Evolutionary conservation across 2,797 vertebrate species (phyloP).

Genomic region (Chaunax sp.): DNA sequence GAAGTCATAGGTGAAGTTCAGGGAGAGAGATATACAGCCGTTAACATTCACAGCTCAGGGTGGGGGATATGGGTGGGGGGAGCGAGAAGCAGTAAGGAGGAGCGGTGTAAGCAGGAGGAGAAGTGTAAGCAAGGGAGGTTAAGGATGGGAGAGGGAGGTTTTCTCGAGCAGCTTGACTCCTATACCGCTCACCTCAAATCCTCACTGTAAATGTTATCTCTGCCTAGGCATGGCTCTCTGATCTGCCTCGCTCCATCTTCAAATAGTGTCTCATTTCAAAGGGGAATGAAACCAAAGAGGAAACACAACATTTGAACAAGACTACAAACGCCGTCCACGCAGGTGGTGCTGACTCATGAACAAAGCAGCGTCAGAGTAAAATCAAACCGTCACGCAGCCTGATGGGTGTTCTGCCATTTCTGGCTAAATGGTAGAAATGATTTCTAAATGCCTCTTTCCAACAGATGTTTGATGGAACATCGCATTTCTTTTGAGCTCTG

Average conservation of each 20-base stretch:
- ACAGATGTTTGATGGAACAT: slow-evolving; percentile 37
- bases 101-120: slow-evolving; percentile 28
- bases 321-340: slow-evolving; percentile 50
- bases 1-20: slow-evolving; percentile 84
- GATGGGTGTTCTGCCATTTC: slow-evolving; percentile 5
- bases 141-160: slow-evolving; percentile 60
- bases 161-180: slow-evolving; percentile 42
- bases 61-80: slow-evolving; percentile 25
- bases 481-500: slow-evolving; percentile 35
- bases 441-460: slow-evolving; percentile 20
- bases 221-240: slow-evolving; percentile 38
- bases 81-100: slow-evolving; percentile 56
- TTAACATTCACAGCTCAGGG: slow-evolving; percentile 79
- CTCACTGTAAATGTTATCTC: slow-evolving; percentile 14
- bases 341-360: slow-evolving; percentile 58
- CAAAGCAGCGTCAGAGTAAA: slow-evolving; percentile 51
- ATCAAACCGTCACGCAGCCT: slow-evolving; percentile 8
- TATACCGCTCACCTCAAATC: slow-evolving; percentile 26
- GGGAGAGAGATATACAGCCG: slow-evolving; percentile 83
- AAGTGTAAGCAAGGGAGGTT: slow-evolving; percentile 46
- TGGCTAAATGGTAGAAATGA: slow-evolving; percentile 35
- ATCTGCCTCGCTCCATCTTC: slow-evolving; percentile 39
- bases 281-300: slow-evolving; percentile 60
- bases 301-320: slow-evolving; percentile 58
- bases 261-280: slow-evolving; percentile 59